Percentiles rank a stretch among this genome's conserved stretches.
Evolutionary conservation across 1,140 invertebrate species (phyloP).

Genomic region (Propsilocerus akamusi): DNA sequence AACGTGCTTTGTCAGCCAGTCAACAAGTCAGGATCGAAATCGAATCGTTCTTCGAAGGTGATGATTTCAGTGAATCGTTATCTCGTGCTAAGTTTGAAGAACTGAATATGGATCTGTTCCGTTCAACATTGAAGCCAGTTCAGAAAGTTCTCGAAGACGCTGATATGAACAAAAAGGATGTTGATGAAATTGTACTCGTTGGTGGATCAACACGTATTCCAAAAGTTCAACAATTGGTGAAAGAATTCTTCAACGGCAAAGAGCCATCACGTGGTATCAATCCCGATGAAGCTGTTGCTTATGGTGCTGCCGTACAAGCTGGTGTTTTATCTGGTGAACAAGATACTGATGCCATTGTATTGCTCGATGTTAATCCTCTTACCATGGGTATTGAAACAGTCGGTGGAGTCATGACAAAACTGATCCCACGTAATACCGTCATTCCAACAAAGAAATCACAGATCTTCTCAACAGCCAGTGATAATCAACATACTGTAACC

Average conservation of each 20-base stretch:
- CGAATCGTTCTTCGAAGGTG: slow-evolving; percentile 96
- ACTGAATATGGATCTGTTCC: slow-evolving; percentile 97
- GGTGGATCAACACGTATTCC: slow-evolving; percentile 98
- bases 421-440: slow-evolving; percentile 95
- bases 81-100: slow-evolving; percentile 99
- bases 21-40: slow-evolving; percentile 98
- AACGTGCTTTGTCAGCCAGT: slow-evolving; percentile 84
- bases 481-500: slow-evolving; percentile 97
- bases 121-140: slow-evolving; percentile 96
- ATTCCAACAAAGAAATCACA: slow-evolving; percentile 99
- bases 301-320: slow-evolving; percentile 97
- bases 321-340: slow-evolving; percentile 79
- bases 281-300: slow-evolving; percentile 95
- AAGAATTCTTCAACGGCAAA: slow-evolving; percentile 97
- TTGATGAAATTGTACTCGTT: slow-evolving; percentile 97
- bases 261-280: slow-evolving; percentile 97
- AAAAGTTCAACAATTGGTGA: slow-evolving; percentile 96
- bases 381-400: slow-evolving; percentile 99
- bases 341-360: slow-evolving; percentile 89
- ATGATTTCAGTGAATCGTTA: slow-evolving; percentile 98
- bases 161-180: slow-evolving; percentile 96
- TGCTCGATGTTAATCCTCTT: slow-evolving; percentile 94
- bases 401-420: slow-evolving; percentile 98
- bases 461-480: slow-evolving; percentile 96
- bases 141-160: slow-evolving; percentile 95